Evolutionary conservation across 2,797 vertebrate genomes (phyloP).

Genomic region (Glyptemys insculpta): DNA sequence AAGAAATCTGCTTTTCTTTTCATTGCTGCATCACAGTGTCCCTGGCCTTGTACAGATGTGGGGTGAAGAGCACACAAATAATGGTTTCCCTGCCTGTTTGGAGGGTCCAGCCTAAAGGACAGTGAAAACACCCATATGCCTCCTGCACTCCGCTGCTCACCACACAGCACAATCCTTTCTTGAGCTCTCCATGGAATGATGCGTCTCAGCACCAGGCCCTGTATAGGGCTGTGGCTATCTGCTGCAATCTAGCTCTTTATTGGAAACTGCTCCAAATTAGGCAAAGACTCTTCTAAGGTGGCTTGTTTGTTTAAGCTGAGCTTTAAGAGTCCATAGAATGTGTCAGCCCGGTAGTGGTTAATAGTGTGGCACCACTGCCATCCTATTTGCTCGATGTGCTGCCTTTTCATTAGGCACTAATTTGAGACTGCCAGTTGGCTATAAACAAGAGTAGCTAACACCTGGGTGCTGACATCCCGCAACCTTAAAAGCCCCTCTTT

Average conservation of each 20-base stretch:
- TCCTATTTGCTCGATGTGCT: not conserved
- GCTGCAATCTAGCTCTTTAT: not conserved
- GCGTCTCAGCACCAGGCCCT: not conserved
- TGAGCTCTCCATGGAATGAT: not conserved
- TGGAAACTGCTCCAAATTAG: not conserved
- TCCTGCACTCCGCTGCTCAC: fast-evolving
- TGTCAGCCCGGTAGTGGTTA: not conserved
- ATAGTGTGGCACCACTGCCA: not conserved
- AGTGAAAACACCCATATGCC: fast-evolving
- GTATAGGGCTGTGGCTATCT: not conserved
- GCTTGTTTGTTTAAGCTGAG: not conserved
- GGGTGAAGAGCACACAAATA: fast-evolving
- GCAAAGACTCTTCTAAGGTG: not conserved
- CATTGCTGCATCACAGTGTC: not conserved
- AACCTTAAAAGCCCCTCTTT: not conserved
- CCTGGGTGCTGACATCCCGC: not conserved
- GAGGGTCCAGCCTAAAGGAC: fast-evolving
- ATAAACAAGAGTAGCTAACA: not conserved
- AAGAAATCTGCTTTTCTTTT: not conserved
- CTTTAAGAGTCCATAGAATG: not conserved
- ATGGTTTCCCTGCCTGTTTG: not conserved
- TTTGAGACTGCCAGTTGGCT: not conserved
- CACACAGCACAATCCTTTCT: not conserved
- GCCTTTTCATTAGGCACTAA: not conserved
- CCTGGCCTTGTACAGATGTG: fast-evolving